Conservation (phyloP, 2,113 vertebrate species). For the Acanthochromis polyacanthus region DNA sequence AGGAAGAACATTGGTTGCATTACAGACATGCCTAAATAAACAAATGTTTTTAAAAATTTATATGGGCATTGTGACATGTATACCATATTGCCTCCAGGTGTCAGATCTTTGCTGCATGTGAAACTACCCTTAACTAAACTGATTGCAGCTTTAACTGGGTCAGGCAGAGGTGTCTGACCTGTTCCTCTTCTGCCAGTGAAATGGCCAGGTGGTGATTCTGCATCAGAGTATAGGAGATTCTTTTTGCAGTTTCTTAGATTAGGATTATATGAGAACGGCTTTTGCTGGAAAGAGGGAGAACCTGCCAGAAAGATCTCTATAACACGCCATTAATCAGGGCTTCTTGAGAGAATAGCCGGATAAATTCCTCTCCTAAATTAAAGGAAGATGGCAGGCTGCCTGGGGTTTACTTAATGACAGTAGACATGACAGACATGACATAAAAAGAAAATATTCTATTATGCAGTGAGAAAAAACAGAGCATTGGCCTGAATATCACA, state of each 20-base stretch:
- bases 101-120: neutral
- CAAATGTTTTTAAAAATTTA: too few species aligned
- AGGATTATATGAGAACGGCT: neutral
- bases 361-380: conserved; percentile 22
- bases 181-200: conserved; percentile 9
- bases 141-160: neutral
- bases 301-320: conserved; percentile 25
- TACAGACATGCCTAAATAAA: neutral
- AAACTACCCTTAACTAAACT: neutral
- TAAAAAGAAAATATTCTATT: conserved; percentile 12
- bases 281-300: conserved; percentile 30
- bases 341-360: conserved; percentile 12
- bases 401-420: conserved; percentile 35
- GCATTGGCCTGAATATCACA: neutral
- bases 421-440: conserved; percentile 23
- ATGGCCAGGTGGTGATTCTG: neutral
- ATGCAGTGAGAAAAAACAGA: neutral
- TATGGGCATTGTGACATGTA: too few species aligned
- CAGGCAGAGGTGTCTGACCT: neutral
- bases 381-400: conserved; percentile 23
- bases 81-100: too few species aligned
- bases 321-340: conserved; percentile 45
- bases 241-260: neutral
- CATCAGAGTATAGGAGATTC: neutral
- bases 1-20: neutral